Evolutionary conservation across 2,888 invertebrate genomes (phyloP), one percentile per base, ranked within the genome.

Genomic region (Eremobia ochroleuca): DNA sequence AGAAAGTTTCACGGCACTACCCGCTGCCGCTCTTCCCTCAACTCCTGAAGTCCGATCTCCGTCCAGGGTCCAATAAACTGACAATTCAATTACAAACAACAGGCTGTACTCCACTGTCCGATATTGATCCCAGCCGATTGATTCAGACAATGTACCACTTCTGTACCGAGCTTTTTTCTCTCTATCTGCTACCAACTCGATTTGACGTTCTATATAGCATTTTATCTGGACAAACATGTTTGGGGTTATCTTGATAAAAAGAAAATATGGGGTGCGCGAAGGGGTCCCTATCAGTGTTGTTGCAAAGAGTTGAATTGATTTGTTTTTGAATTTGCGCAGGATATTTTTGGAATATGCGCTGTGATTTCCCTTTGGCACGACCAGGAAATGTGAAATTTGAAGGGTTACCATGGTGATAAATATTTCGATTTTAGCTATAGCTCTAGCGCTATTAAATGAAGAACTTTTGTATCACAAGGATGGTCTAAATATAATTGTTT

Each of bases 81-180:
- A 92, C 93, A 90, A 93, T 93, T 93, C 93, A 93, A 94, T 94
- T 93, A 94, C 92, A 92, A 91, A 92, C 89, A 91, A 90, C 90
- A 83, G 77, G 76, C 90, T 86, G 88, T 88, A 90, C 85, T 88
- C 88, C 82, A 85, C 87, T 86, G 86, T 84, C 80, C 85, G 82
- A 86, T 87, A 90, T 87, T 88, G 88, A 86, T 81, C 82, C 81
- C 81, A 73, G 81, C 82, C 86, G 87, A 91, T 91, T 92, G 90
- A 89, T 89, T 89, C 88, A 73, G 85, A 84, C 80, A 85, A 82
- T 87, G 82, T 83, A 83, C 85, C 86, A 82, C 74, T 87, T 78
- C 66, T 74, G 77, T 77, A 81, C 79, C 61, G 71, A 87, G 82
- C 28, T 76, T 81, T 87, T 87, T 77, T 69, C 52, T 31, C 37